These are phyloP conservation scores for Diplazon laetatorius DNA, from an alignment of 2,888 invertebrate genomes.

Conservation along the genomic window DNA sequence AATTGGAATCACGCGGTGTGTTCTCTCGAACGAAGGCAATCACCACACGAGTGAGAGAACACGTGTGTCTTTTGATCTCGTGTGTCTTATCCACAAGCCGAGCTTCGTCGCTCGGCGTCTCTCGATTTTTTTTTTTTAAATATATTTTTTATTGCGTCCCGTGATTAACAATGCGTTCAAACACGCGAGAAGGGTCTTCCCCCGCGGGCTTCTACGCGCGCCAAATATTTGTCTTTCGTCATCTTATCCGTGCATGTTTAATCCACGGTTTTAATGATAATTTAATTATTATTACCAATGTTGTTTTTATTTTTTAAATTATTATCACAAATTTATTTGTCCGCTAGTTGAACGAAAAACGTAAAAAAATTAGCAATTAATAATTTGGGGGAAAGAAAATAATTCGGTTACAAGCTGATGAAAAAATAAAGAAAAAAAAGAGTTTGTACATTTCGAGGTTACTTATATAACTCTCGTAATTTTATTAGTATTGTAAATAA, in stretches of 20 bases:
- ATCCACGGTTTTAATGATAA: neutral
- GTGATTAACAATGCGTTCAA: conserved; percentile 11
- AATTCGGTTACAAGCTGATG: too few species aligned
- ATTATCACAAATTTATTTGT: neutral
- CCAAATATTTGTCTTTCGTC: neutral
- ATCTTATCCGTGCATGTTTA: neutral
- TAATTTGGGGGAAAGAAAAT: too few species aligned
- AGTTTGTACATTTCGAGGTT: too few species aligned
- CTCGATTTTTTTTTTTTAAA: too few species aligned
- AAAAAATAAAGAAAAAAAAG: neutral
- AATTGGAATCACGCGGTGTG: conserved; percentile 20
- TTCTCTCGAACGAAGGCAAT: conserved; percentile 1
- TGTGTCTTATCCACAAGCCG: neutral
- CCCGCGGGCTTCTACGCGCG: neutral
- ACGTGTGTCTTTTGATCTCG: conserved; percentile 6
- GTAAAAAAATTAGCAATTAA: too few species aligned
- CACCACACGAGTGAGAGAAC: neutral
- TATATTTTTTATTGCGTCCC: conserved; percentile 22
- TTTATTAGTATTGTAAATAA: too few species aligned
- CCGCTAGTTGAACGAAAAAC: too few species aligned
- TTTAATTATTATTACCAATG: neutral
- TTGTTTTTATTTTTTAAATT: neutral
- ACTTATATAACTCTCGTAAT: too few species aligned
- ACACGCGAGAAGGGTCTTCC: too few species aligned
- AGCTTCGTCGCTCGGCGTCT: too few species aligned